Evolutionary conservation across 2,113 vertebrate genomes (phyloP).

Genomic region (Esox niger): DNA sequence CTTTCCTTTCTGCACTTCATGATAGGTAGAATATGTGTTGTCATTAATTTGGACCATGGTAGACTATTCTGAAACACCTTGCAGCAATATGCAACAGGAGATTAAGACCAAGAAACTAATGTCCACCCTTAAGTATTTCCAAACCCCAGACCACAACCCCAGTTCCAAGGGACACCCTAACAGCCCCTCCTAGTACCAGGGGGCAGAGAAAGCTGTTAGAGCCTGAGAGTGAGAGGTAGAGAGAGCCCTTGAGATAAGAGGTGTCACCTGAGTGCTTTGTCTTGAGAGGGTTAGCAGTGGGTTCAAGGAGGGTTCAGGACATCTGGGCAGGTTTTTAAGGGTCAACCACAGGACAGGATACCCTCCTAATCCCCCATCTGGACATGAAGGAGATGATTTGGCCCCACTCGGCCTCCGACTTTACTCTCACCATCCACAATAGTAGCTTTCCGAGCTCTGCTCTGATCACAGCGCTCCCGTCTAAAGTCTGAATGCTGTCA

Average conservation of each 20-base stretch:
- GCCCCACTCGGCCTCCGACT: constrained; percentile 33
- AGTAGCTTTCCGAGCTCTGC: constrained; percentile 59
- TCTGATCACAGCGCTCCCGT: constrained; percentile 50
- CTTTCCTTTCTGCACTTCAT: neutral
- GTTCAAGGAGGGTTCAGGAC: constrained; percentile 55
- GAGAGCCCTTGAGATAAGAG: constrained; percentile 58
- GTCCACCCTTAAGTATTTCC: constrained; percentile 35
- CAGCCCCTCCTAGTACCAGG: constrained; percentile 10
- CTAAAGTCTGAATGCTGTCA: constrained; percentile 52
- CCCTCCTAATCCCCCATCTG: constrained; percentile 70
- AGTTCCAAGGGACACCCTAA: constrained; percentile 28
- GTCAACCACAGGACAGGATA: constrained; percentile 74
- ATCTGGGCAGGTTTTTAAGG: constrained; percentile 72
- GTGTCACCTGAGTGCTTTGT: constrained; percentile 68
- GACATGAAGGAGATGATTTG: constrained; percentile 60
- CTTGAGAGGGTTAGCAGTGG: constrained; percentile 58
- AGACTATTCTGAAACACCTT: constrained; percentile 32
- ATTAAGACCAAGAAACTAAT: constrained; percentile 31
- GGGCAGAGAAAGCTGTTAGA: constrained; percentile 1
- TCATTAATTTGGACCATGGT: constrained; percentile 42
- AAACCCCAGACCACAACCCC: constrained; percentile 24
- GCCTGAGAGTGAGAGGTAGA: constrained; percentile 29
- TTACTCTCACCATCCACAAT: constrained; percentile 45
- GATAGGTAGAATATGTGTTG: neutral
- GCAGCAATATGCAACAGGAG: constrained; percentile 11